These are phyloP conservation scores for Synanthedon tipuliformis DNA, from an alignment of 2,888 invertebrate species.

Conservation along the genomic window DNA sequence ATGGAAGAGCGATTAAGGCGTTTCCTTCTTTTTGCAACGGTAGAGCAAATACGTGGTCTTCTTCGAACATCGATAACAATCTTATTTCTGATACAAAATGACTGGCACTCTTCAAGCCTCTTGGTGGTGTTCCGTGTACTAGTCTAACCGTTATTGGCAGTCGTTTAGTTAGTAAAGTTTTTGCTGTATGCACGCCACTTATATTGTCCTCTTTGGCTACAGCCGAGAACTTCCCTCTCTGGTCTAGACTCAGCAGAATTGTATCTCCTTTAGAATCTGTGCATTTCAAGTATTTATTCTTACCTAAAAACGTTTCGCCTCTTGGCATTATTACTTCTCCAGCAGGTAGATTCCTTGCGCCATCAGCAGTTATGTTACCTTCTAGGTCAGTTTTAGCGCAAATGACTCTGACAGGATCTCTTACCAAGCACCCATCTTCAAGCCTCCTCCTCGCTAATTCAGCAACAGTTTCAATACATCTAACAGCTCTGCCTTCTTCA, in stretches of 20 bases:
- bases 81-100: slow-evolving; percentile 88
- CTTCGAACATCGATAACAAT: slow-evolving; percentile 85
- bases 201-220: slow-evolving; percentile 94
- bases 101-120: slow-evolving; percentile 83
- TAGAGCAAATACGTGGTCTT: slow-evolving; percentile 86
- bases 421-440: slow-evolving; percentile 81
- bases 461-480: slow-evolving; percentile 88
- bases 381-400: slow-evolving; percentile 72
- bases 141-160: slow-evolving; percentile 92
- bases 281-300: slow-evolving; percentile 87
- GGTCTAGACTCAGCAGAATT: slow-evolving; percentile 85
- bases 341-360: slow-evolving; percentile 80
- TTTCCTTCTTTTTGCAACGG: slow-evolving; percentile 85
- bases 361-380: slow-evolving; percentile 74
- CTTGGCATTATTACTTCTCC: slow-evolving; percentile 87
- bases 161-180: slow-evolving; percentile 87
- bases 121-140: slow-evolving; percentile 89
- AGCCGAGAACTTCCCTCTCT: slow-evolving; percentile 91
- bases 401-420: slow-evolving; percentile 81
- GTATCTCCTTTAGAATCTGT: slow-evolving; percentile 86
- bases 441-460: slow-evolving; percentile 83
- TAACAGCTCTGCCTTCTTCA: slow-evolving; percentile 91
- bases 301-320: slow-evolving; percentile 76
- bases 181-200: slow-evolving; percentile 92
- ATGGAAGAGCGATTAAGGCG: slow-evolving; percentile 82